These are phyloP conservation scores for Accipiter cooperii DNA, from an alignment of 2,113 vertebrate genomes.

Conservation along the genomic window DNA sequence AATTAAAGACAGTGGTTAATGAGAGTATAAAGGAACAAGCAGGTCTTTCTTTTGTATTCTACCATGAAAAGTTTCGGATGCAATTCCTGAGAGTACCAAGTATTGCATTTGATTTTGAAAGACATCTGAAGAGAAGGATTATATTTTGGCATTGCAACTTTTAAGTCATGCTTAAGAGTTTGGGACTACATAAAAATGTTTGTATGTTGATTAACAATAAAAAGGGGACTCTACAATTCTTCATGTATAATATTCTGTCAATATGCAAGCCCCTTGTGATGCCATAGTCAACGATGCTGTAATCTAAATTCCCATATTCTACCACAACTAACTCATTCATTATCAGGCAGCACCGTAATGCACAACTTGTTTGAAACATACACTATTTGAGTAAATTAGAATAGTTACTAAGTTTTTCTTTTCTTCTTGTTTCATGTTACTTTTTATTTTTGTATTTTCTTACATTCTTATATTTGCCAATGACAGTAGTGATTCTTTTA, in stretches of 20 bases:
- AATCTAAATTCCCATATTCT: neutral
- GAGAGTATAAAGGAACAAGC: neutral
- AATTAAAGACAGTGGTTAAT: neutral
- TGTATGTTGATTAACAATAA: neutral
- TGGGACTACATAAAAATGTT: neutral
- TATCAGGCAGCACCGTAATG: neutral
- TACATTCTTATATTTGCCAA: neutral
- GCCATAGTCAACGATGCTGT: neutral
- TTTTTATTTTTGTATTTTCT: neutral
- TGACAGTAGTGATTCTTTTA: neutral
- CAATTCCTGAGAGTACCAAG: neutral
- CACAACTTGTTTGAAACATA: neutral
- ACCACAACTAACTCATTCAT: neutral
- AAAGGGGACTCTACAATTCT: neutral
- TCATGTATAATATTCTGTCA: neutral
- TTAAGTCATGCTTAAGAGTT: neutral
- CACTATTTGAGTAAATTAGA: neutral
- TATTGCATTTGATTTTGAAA: neutral
- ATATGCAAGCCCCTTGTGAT: neutral
- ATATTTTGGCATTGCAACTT: neutral
- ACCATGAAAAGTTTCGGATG: neutral
- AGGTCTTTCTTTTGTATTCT: neutral
- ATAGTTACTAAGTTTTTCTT: neutral
- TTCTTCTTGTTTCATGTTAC: neutral
- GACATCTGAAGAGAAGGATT: neutral